Conservation (phyloP, 2,797 vertebrate genomes). For the Martes flavigula region DNA sequence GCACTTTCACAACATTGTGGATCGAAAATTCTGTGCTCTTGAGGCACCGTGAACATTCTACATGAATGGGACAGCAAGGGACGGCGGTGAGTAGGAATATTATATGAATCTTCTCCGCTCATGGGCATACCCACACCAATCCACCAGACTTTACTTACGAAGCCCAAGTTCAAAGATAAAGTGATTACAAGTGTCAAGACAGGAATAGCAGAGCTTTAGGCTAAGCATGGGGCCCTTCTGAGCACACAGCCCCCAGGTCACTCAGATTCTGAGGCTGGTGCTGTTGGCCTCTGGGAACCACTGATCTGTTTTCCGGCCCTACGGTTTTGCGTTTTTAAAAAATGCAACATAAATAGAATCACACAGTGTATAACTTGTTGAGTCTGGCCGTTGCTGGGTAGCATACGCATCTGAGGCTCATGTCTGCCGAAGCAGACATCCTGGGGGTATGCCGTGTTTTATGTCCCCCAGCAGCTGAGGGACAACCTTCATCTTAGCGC, state of each 20-base stretch:
- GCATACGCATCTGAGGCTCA: background rate
- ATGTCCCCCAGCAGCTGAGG: background rate
- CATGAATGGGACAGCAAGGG: background rate
- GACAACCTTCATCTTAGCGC: background rate
- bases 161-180: background rate
- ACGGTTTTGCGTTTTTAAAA: background rate
- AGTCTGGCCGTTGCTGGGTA: background rate
- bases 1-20: rapidly evolving
- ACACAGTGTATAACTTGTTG: background rate
- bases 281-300: background rate
- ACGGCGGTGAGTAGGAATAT: background rate
- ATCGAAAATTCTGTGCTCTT: background rate
- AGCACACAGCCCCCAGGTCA: background rate
- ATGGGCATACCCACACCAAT: background rate
- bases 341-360: background rate
- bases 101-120: background rate
- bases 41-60: background rate
- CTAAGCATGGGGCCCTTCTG: background rate
- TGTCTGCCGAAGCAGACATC: rapidly evolving
- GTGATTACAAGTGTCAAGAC: background rate
- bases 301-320: background rate
- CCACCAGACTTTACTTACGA: background rate
- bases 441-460: background rate
- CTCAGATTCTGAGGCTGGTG: background rate
- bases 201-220: background rate